A percentile compares a stretch with the other conserved stretches of the same genome.
phyloP scores from a whole-genome alignment of 2,888 invertebrate genomes.

The Drosophila kanekoi region DNA sequence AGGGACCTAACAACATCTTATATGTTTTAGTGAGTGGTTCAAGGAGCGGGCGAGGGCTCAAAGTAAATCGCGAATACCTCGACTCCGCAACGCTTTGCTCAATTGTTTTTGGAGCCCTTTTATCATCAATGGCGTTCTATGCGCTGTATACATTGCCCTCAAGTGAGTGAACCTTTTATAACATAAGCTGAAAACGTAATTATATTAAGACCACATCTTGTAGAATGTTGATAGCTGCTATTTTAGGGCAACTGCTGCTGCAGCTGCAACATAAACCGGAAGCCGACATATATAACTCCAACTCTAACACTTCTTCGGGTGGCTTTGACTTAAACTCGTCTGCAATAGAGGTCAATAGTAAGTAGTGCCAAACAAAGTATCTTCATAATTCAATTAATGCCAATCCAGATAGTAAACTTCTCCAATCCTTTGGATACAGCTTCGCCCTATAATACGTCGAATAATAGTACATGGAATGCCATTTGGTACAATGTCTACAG shows the following conservation, averaged over 20 bases:
- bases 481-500: conserved; percentile 83
- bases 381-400: no score
- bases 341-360: conserved; percentile 4
- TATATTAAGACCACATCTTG: conserved; percentile 7
- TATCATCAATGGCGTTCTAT: conserved; percentile 88
- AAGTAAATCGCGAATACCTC: conserved; percentile 87
- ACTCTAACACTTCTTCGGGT: neutral
- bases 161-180: conserved; percentile 74
- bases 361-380: neutral
- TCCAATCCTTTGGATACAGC: neutral
- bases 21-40: conserved; percentile 87
- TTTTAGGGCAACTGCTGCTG: conserved; percentile 83
- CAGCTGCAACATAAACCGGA: conserved; percentile 77
- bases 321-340: conserved; percentile 39
- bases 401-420: conserved; percentile 8
- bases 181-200: neutral
- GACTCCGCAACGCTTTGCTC: conserved; percentile 88
- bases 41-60: conserved; percentile 87
- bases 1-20: neutral
- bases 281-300: neutral
- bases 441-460: neutral
- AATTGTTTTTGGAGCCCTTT: conserved; percentile 90
- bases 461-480: neutral
- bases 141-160: conserved; percentile 84
- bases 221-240: conserved; percentile 83